Evolutionary conservation across 2,888 invertebrate species (phyloP).

Genomic region (Fabriciana adippe): DNA sequence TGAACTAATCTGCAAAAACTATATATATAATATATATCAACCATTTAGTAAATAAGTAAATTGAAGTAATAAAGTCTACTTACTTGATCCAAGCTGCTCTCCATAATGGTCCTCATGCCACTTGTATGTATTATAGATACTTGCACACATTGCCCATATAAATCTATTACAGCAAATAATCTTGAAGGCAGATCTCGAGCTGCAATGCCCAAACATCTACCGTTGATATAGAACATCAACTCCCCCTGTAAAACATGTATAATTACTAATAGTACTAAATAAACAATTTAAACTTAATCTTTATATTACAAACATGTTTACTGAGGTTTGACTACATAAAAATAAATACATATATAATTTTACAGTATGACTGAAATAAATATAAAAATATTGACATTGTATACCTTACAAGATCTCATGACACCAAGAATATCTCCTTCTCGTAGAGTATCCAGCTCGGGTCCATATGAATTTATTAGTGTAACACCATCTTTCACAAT

Average conservation of each 20-base stretch:
- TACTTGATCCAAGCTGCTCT: constrained; percentile 62
- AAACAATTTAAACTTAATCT: too few relatives aligned
- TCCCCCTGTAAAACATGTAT: constrained; percentile 83
- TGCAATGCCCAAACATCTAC: constrained; percentile 93
- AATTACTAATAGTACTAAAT: too few relatives aligned
- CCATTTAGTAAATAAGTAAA: not conserved
- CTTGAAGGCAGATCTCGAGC: constrained; percentile 88
- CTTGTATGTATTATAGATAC: constrained; percentile 81
- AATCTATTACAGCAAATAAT: constrained; percentile 96
- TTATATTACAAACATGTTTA: not conserved
- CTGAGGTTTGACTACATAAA: too few relatives aligned
- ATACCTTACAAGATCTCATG: constrained; percentile 89
- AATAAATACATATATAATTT: not conserved
- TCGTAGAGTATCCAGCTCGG: constrained; percentile 90
- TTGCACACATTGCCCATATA: constrained; percentile 97
- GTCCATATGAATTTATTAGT: constrained; percentile 91
- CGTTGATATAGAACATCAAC: constrained; percentile 94
- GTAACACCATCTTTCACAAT: constrained; percentile 93
- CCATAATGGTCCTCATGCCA: constrained; percentile 57
- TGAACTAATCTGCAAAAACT: constrained; percentile 15
- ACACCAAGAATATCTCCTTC: constrained; percentile 94
- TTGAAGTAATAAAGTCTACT: constrained; percentile 16
- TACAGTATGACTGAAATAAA: not conserved
- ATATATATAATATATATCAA: not conserved
- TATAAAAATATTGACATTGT: constrained; percentile 29